Evolutionary conservation across 2,888 invertebrate genomes (phyloP), one percentile per base, ranked within the genome.

Genomic region (Minunthozetes semirufus): DNA sequence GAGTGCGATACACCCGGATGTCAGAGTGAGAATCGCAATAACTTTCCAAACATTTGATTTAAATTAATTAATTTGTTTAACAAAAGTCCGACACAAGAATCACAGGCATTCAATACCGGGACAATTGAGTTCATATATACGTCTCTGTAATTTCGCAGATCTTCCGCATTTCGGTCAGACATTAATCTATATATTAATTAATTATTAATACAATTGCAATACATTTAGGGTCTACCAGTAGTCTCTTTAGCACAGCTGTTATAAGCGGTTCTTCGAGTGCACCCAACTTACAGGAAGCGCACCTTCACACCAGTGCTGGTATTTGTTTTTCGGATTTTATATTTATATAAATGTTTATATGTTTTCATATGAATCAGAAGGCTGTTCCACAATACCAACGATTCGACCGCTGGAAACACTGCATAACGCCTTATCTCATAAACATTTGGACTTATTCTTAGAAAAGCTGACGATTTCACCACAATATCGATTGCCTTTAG

Each of bases 321-420:
- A 61, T 61, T 53, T 8, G n/a, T 68, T 25, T 33, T 46, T 78
- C 78, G 76, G 77, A 68, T 72, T 66, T 75, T 33, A 74, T 77
- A n/a, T 70, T 78, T 8, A 8, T 53, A 11, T 53, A 25, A 61
- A 61, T 61, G 27, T 25, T 25, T 61, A 25, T 61, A 9, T 9
- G 42, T 42, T 22, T 25, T n/a, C 19, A 61, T 13, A 25, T 61
- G 6, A 9, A 25, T 25, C 27, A 61, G 59, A 61, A 25, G 59
- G 27, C 8, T 61, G 59, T 61, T 61, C 59, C 9, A 61, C n/a
- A 8, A 61, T 61, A 78, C 98, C 98, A 33, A 92, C 95, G 0
- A 93, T 99, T 80, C 89, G 97, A 46, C 96, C 97, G 1, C 85
- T 99, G 83, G 98, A 99, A 86, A 99, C 98, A 5, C 86, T 99